These are phyloP conservation scores for Vulpes vulpes DNA, from an alignment of 2,113 vertebrate species.

Conservation along the genomic window DNA sequence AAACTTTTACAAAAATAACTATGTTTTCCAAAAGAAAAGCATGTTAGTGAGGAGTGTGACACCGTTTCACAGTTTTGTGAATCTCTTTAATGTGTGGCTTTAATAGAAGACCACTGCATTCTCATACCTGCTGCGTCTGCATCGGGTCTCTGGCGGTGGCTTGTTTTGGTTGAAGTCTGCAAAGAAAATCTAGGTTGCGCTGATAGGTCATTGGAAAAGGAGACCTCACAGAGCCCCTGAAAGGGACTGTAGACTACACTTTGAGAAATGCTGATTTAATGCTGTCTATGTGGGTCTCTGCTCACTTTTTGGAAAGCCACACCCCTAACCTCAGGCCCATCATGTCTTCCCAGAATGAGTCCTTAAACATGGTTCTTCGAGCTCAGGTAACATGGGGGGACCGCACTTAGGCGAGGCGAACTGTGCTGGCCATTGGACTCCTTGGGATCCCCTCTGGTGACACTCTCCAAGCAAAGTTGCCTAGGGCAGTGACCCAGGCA, in stretches of 20 bases:
- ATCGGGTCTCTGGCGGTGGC: accelerated
- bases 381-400: neutral
- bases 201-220: neutral
- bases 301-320: neutral
- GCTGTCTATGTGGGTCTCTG: neutral
- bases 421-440: accelerated
- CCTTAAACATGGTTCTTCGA: neutral
- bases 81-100: neutral
- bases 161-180: neutral
- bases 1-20: neutral
- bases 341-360: neutral
- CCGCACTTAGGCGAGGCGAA: neutral
- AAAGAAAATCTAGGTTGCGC: neutral
- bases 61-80: neutral
- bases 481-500: neutral
- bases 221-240: neutral
- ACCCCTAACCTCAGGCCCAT: neutral
- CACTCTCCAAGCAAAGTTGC: neutral
- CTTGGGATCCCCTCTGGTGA: neutral
- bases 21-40: conserved; percentile 15
- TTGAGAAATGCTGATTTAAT: neutral
- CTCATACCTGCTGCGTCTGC: neutral
- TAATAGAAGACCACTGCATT: neutral
- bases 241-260: neutral
- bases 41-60: neutral